Base-by-base conservation (phyloP, 2,888 invertebrate genomes). In the Parnassius apollo region DNA sequence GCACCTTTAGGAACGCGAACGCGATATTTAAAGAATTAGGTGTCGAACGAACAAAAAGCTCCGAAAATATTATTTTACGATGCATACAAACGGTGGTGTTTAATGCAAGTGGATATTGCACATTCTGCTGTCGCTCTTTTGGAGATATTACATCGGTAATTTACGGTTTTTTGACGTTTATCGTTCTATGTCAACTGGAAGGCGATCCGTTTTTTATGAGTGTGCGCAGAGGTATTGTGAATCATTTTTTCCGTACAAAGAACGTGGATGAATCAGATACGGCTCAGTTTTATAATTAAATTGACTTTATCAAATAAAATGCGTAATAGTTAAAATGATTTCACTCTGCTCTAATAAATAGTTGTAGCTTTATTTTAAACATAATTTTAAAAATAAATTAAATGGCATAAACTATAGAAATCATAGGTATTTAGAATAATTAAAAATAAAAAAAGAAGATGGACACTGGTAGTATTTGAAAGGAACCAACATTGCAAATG, bases 131-230 rank as follows among this genome's bases (percentile, higher is more conserved):
- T 86, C 83, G 75, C 74, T 73, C 75, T 70, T 80, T 75, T 75
- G 75, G 71, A 75, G 77, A 80, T 78, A 81, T 85, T 85, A 83
- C 75, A 66, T 69, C 64, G 72, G 73, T 82, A 83, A 86, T 87
- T 87, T 86, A 87, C 79, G 81, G 73, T 78, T 80, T 78, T 80
- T 82, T 82, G 86, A 79, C 87, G 71, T 87, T 87, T 86, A 88
- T 84, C 75, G 85, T 71, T 79, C 77, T 80, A 80, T 87, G 86
- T 85, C 86, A 85, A 86, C 85, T 77, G 66, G 62, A 61, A 61
- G 70, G 58, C 69, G 70, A 74, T 72, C 67, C 71, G 66, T 54
- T 66, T 68, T 71, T 72, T 71, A 71, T 65, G 71, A 66, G 55
- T 53, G 49, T 53, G 66, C 68, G 70, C 68, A 51, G 12, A 53